Percentiles rank a stretch among this genome's conserved stretches.
These are phyloP conservation scores for Marmota flaviventris DNA, from an alignment of 2,113 vertebrate species.

Conservation along the genomic window DNA sequence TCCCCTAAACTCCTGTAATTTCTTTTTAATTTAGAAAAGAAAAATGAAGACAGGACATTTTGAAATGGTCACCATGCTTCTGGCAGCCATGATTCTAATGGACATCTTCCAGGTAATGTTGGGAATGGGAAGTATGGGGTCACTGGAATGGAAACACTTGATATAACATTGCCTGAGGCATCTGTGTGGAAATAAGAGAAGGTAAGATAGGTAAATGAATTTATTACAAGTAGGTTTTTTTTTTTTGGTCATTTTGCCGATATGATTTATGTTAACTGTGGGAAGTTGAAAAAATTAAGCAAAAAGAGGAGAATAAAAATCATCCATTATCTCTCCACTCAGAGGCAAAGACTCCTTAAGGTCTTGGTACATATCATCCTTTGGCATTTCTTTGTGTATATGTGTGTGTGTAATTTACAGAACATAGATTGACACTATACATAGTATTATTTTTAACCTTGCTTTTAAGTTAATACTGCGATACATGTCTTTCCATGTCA, in stretches of 20 bases:
- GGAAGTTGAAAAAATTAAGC: conserved; percentile 47
- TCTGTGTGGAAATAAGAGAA: conserved; percentile 15
- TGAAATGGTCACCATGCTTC: conserved; percentile 71
- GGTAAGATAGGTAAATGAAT: neutral
- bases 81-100: conserved; percentile 74
- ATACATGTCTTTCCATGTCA: neutral
- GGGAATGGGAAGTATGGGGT: conserved; percentile 54
- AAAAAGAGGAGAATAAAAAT: conserved; percentile 35
- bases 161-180: neutral
- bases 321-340: neutral
- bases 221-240: neutral
- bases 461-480: conserved; percentile 27
- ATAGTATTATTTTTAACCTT: neutral
- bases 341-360: neutral
- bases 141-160: neutral
- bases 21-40: conserved; percentile 78
- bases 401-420: conserved; percentile 6
- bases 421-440: neutral
- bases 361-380: neutral
- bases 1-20: conserved; percentile 23
- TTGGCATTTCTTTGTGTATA: neutral
- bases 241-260: neutral
- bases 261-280: conserved; percentile 17
- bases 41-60: conserved; percentile 80
- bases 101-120: conserved; percentile 81